Evolutionary conservation across 2,797 vertebrate genomes (phyloP).

Genomic region (Hoplostethus mediterraneus): DNA sequence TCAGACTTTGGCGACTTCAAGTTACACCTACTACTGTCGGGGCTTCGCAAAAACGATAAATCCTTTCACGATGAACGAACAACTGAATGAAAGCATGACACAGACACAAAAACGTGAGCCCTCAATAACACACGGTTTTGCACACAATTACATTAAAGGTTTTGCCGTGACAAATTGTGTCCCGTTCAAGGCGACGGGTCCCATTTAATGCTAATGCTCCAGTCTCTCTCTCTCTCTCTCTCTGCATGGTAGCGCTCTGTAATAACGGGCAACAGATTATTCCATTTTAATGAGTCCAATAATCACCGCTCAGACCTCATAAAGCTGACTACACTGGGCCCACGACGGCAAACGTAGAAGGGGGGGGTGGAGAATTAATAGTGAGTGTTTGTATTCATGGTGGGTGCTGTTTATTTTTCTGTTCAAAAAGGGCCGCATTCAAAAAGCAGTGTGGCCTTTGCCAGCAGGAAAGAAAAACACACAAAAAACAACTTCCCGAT

Average conservation of each 20-base stretch:
- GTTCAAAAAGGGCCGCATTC: not conserved
- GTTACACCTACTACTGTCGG: conserved; percentile 5
- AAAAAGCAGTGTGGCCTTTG: not conserved
- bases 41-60: conserved; percentile 21
- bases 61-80: not conserved
- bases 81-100: too few species aligned
- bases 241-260: conserved; percentile 46
- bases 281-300: conserved; percentile 66
- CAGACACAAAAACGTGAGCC: not conserved
- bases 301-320: conserved; percentile 62
- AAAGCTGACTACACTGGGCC: conserved; percentile 51
- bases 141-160: conserved; percentile 48
- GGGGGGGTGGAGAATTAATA: conserved; percentile 19
- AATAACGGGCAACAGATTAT: conserved; percentile 62
- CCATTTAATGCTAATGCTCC: conserved; percentile 42
- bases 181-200: conserved; percentile 33
- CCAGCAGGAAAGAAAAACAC: not conserved
- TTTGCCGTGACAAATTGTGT: conserved; percentile 60
- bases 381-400: conserved; percentile 26
- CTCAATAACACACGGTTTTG: conserved; percentile 13
- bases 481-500: not conserved
- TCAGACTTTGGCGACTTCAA: conserved; percentile 24
- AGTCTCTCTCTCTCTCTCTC: too few species aligned
- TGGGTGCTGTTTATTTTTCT: not conserved
- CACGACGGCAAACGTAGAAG: conserved; percentile 38